phyloP scores from a whole-genome alignment of 2,113 vertebrate species.

The Dendrocopos noguchii region DNA sequence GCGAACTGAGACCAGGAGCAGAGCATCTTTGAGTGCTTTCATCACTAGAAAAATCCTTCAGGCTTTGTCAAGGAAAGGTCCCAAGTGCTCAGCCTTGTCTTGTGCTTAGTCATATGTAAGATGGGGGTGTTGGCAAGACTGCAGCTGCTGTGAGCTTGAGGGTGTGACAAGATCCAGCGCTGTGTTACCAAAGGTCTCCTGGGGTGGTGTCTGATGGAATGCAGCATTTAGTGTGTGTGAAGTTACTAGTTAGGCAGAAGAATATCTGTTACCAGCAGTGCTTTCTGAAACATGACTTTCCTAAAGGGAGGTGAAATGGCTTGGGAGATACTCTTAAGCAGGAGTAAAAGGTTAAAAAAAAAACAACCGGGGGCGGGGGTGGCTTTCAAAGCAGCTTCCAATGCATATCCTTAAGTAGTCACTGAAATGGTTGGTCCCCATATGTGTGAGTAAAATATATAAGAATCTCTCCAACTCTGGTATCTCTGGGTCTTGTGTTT shows the following conservation, averaged over 20 bases:
- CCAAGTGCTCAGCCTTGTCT: neutral
- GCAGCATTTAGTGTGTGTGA: neutral
- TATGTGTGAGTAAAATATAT: neutral
- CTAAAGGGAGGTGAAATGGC: neutral
- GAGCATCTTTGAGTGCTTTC: neutral
- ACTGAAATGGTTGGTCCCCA: neutral
- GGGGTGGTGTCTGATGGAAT: rapidly evolving
- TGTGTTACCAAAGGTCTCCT: neutral
- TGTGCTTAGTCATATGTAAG: neutral
- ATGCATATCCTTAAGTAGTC: neutral
- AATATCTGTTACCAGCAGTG: neutral
- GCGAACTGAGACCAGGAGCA: neutral
- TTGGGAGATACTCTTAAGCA: rapidly evolving
- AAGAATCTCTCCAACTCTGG: neutral
- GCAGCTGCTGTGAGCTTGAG: rapidly evolving
- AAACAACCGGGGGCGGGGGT: too few species aligned
- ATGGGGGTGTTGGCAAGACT: neutral
- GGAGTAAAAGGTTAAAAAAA: neutral
- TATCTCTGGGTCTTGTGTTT: neutral
- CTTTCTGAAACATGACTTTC: neutral
- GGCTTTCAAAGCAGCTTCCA: neutral
- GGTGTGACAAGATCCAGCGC: neutral
- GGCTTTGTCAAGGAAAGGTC: neutral
- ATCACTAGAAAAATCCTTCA: neutral
- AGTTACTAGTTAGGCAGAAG: neutral